These are phyloP conservation scores for Loripinus fragilis DNA, from an alignment of 2,888 invertebrate genomes.

Conservation along the genomic window DNA sequence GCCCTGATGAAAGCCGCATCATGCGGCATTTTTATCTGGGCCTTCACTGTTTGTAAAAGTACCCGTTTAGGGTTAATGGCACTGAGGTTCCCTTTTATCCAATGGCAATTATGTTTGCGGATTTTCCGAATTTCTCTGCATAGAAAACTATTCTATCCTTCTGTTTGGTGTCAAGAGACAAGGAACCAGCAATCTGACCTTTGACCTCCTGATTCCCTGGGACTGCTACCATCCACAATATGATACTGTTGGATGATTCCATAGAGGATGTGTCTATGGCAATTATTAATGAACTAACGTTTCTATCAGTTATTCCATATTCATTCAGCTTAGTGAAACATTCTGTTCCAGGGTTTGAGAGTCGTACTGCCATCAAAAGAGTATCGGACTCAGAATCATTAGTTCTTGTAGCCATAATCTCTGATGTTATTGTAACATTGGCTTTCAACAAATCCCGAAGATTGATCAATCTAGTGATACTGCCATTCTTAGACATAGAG, in stretches of 20 bases:
- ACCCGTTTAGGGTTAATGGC: no score
- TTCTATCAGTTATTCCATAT: not conserved
- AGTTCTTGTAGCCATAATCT: not conserved
- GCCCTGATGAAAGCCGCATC: no score
- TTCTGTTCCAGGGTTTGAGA: not conserved
- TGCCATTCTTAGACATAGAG: not conserved
- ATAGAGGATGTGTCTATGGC: not conserved
- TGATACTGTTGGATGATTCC: not conserved
- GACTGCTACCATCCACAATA: slow-evolving; percentile 38
- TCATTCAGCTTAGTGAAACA: not conserved
- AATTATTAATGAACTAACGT: not conserved
- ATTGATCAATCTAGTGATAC: not conserved
- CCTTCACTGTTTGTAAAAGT: no score
- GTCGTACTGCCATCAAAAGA: not conserved
- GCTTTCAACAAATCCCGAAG: not conserved
- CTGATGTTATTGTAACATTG: slow-evolving; percentile 4
- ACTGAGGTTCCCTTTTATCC: slow-evolving; percentile 24
- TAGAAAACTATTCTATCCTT: slow-evolving; percentile 43
- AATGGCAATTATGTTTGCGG: slow-evolving; percentile 44
- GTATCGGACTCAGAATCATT: not conserved
- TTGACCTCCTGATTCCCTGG: slow-evolving; percentile 36
- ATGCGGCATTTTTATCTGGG: no score
- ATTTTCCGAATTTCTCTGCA: slow-evolving; percentile 24
- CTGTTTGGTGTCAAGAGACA: slow-evolving; percentile 21
- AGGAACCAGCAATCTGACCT: slow-evolving; percentile 49